phyloP scores from a whole-genome alignment of 2,797 vertebrate species.

The Melanotaenia maccullochi region DNA sequence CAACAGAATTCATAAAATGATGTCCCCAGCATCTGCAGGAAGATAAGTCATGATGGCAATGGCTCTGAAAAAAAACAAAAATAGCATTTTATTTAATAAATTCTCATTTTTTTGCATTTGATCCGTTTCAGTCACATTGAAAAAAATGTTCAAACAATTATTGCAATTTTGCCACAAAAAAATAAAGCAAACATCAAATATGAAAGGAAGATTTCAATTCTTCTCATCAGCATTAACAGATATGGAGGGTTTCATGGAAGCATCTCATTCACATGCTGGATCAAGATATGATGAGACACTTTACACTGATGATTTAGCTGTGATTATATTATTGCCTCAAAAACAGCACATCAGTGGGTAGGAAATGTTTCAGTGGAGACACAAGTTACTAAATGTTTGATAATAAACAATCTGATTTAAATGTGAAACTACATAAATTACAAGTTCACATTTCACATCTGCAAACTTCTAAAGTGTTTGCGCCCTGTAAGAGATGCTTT shows the following conservation, averaged over 20 bases:
- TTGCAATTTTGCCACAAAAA: background rate
- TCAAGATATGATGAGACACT: background rate
- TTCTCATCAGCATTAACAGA: background rate
- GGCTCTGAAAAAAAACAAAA: background rate
- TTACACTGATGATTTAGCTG: background rate
- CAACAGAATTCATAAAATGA: background rate
- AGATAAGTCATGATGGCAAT: background rate
- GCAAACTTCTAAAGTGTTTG: background rate
- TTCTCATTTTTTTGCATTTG: background rate
- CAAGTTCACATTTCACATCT: background rate
- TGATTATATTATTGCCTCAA: background rate
- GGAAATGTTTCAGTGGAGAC: background rate
- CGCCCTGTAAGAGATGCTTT: slow-evolving; percentile 11
- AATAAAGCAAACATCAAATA: background rate
- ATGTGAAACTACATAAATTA: background rate
- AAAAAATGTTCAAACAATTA: background rate
- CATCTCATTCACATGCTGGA: background rate
- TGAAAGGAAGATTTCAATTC: background rate
- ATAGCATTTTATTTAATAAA: background rate
- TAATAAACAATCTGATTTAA: background rate
- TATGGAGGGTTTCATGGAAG: background rate
- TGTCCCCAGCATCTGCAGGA: background rate
- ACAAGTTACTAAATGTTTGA: background rate
- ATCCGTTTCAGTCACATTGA: background rate
- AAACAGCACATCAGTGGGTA: background rate